Base-by-base conservation (phyloP, 2,113 vertebrate species). In the Cyanistes caeruleus region DNA sequence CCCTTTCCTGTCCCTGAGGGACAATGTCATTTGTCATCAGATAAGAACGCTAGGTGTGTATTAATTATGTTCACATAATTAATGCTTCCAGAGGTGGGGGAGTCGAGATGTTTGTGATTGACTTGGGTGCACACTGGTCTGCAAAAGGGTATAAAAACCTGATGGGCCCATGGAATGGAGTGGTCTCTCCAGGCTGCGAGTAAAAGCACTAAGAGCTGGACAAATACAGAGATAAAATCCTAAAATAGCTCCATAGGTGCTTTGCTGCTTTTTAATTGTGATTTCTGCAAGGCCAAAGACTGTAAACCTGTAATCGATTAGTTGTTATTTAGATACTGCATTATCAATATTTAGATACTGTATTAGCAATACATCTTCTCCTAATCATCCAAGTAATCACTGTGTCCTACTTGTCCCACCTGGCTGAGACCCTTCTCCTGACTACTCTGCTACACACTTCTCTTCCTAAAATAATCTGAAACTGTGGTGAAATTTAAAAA, bases 121-220 rank as follows among this genome's bases (percentile, higher is more conserved):
- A 70, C 31, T 28, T 43, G 27, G 35, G 35, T 56, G 56, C 56
- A 77, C 49, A 56, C 0, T 28, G 64, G 43, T 27, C 56, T 84
- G 31, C 49, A 63, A 28, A 77, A 70, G 27, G 18, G 8, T 37
- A 20, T 27, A 43, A 90, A 76, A 77, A 33, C 15, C 31, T 63
- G 31, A 37, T 37, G 31, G 25, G 63, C 25, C 56, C 33, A 2
- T 41, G 55, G 21, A 22, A 48, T 16, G 27, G 76, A 56, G 5
- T 9, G 15, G 10, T 55, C 12, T 76, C 31, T n/a, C 21, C 27
- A 49, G 21, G 25, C 25, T 56, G 41, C 0, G 0, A 77, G 46
- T 63, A 43, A 75, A 83, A 76, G 21, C 1, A 0, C 30, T 60
- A 48, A 69, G n/a, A 49, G 10, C 55, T 5, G 6, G 30, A 41